Conservation (phyloP, 2,113 vertebrate species). For the Aplodontia rufa region DNA sequence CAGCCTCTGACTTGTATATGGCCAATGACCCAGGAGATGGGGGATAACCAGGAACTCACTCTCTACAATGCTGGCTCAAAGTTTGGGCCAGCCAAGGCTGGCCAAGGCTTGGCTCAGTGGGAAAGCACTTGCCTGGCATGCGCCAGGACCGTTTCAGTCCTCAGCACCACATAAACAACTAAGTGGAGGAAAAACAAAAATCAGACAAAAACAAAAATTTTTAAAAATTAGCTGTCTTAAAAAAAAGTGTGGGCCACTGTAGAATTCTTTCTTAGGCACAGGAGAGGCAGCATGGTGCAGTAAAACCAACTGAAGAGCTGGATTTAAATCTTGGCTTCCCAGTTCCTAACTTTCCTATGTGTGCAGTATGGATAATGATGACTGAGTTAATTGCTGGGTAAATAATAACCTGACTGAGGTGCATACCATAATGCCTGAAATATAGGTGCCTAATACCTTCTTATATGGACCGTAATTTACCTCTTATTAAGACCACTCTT, state of each 20-base stretch:
- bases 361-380: background rate
- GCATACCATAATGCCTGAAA: background rate
- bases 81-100: too few species aligned
- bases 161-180: too few species aligned
- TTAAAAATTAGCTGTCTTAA: too few species aligned
- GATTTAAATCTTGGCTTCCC: background rate
- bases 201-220: too few species aligned
- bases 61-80: background rate
- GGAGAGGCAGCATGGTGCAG: background rate
- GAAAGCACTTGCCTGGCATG: too few species aligned
- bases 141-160: too few species aligned
- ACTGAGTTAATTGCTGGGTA: background rate
- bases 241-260: background rate
- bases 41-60: background rate
- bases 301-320: background rate
- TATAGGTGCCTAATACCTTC: background rate
- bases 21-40: too few species aligned
- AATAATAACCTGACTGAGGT: background rate
- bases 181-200: too few species aligned
- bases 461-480: background rate
- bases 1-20: background rate
- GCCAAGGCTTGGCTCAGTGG: too few species aligned
- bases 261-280: background rate
- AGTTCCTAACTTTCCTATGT: constrained; percentile 8
- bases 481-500: background rate